These are phyloP conservation scores for Phrynocephalus forsythii DNA, from an alignment of 2,797 vertebrate genomes.

Conservation along the genomic window DNA sequence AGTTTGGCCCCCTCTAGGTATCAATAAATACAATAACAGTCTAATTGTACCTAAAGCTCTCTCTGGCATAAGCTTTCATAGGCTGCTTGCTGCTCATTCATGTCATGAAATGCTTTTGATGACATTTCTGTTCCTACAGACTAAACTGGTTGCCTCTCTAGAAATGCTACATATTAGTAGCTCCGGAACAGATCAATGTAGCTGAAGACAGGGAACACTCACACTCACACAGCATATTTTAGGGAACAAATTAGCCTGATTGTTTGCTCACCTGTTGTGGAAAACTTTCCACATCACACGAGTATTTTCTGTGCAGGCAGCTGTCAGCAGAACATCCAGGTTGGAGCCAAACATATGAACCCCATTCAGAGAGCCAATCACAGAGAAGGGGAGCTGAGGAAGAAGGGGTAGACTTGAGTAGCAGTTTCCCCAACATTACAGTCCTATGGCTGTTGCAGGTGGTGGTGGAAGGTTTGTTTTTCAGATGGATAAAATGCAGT, in stretches of 20 bases:
- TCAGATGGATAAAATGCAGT: too few relatives aligned
- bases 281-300: constrained; percentile 89
- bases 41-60: too few relatives aligned
- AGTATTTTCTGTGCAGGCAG: constrained; percentile 84
- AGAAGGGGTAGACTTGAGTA: neutral
- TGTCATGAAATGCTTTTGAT: neutral
- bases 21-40: too few relatives aligned
- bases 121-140: neutral
- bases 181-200: too few relatives aligned
- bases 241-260: neutral
- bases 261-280: constrained; percentile 78
- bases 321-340: constrained; percentile 81
- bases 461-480: too few relatives aligned
- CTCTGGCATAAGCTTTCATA: neutral
- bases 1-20: too few relatives aligned
- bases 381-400: constrained; percentile 88
- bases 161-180: neutral
- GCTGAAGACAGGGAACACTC: neutral
- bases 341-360: constrained; percentile 95
- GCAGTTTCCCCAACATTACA: too few relatives aligned
- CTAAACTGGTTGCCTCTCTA: neutral
- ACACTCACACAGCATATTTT: neutral
- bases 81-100: neutral
- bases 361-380: constrained; percentile 91
- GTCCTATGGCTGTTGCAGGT: too few relatives aligned